Conservation (phyloP, 1,140 invertebrate genomes). For the Drosophila mauritiana region DNA sequence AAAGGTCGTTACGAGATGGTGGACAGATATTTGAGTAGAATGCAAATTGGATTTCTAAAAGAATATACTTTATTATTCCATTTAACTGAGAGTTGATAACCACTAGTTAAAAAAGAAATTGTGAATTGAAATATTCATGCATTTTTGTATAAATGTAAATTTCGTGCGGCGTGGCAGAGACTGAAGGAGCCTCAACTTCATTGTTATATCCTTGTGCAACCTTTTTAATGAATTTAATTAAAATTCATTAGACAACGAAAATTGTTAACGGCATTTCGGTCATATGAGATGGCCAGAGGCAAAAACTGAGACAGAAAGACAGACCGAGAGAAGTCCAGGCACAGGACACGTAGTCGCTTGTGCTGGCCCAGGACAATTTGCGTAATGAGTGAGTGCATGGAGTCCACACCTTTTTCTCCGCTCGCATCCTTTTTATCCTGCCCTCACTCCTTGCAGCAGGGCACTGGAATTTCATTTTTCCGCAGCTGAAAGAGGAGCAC, state of each 20-base stretch:
- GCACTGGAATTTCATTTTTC: conserved; percentile 30
- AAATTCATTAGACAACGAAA: conserved; percentile 62
- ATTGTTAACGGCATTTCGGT: conserved; percentile 33
- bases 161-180: conserved; percentile 4
- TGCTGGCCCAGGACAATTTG: conserved; percentile 70
- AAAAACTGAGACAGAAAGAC: neutral
- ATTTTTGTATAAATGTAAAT: conserved; percentile 26
- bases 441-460: conserved; percentile 5
- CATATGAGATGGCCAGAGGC: conserved; percentile 34
- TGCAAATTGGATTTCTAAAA: neutral
- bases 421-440: neutral
- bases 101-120: neutral
- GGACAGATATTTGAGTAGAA: neutral
- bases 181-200: conserved; percentile 2
- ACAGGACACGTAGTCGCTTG: conserved; percentile 24
- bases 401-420: neutral
- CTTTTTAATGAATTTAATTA: conserved; percentile 75
- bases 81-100: no score
- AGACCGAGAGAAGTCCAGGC: neutral
- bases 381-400: conserved; percentile 65
- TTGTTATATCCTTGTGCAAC: conserved; percentile 13
- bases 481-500: conserved; percentile 11
- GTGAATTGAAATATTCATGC: neutral
- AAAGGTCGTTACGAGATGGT: neutral
- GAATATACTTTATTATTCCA: neutral